Evolutionary conservation across 2,888 invertebrate species (phyloP), one percentile per base, ranked within the genome.

Genomic region (Julus scanicus): DNA sequence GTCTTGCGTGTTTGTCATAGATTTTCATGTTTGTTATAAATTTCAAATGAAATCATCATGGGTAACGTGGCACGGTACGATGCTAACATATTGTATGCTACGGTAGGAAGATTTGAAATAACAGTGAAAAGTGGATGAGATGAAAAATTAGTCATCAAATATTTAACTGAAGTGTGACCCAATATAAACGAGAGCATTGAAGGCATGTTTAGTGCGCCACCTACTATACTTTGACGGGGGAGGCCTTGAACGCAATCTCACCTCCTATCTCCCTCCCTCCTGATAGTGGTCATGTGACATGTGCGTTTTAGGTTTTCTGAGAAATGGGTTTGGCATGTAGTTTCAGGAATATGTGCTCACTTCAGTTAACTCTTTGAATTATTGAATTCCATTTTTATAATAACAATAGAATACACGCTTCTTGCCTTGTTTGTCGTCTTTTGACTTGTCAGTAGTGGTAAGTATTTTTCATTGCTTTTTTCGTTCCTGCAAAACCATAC

Each of bases 241-340:
- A 37, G 37, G 80, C 80, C 80, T 80, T 80, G 80, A 80, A 80
- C 4, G 5, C 29, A 13, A 37, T 80, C 80, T 20, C 29, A 37
- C 11, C 80, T 80, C 71, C 71, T 20, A 80, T 37, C 37, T 80
- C 80, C 80, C 80, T 13, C 80, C 37, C 80, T 17, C 29, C 80
- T 9, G 63, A 80, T 37, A 80, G 37, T 80, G 49, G 85, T 85
- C 85, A 85, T 85, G 85, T 85, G 85, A 85, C 44, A 85, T 20
- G 8, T 85, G 44, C 85, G 48, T 48, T 85, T 49, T 53, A 48
- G 84, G 53, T 53, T 86, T 85, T 86, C 86, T 39, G 86, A 86
- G 86, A 86, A 86, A 57, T 86, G 86, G 53, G 63, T 49, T 57
- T 57, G 86, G 86, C 63, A 53, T 29, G 86, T 29, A 40, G 9